Evolutionary conservation across 2,797 vertebrate species (phyloP).

Genomic region (Triplophysa bombifrons): DNA sequence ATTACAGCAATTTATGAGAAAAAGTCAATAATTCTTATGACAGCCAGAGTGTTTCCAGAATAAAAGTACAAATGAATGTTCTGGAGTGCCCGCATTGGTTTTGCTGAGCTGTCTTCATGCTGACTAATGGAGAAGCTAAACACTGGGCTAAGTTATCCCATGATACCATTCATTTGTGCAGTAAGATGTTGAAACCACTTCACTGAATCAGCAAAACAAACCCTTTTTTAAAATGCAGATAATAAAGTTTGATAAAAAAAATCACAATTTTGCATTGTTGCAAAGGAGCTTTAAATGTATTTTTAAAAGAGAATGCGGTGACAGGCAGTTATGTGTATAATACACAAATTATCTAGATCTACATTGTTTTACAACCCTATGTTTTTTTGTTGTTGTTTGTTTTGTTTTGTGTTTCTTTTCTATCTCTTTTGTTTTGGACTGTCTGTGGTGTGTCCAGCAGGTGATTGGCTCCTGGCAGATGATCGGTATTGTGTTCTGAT

Average conservation of each 20-base stretch:
- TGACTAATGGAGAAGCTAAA: background rate
- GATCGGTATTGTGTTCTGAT: too few species aligned
- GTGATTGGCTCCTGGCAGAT: too few species aligned
- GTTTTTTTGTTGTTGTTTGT: too few species aligned
- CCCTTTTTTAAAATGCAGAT: background rate
- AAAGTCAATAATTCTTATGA: constrained; percentile 33
- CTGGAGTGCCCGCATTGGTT: background rate
- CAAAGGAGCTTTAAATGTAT: too few species aligned
- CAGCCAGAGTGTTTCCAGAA: constrained; percentile 41
- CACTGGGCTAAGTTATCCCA: background rate
- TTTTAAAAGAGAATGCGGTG: too few species aligned
- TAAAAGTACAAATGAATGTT: constrained; percentile 17
- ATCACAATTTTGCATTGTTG: too few species aligned
- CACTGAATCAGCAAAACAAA: background rate
- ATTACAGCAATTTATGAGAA: constrained; percentile 41
- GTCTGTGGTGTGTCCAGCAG: too few species aligned
- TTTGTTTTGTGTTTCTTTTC: too few species aligned
- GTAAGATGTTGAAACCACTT: background rate
- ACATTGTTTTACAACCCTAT: too few species aligned
- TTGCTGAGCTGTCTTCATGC: constrained; percentile 14
- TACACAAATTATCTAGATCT: too few species aligned
- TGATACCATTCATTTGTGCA: background rate
- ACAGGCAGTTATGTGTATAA: too few species aligned
- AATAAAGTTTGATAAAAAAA: background rate
- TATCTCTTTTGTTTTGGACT: too few species aligned